Conservation (phyloP, 2,888 invertebrate species). For the Gordius sp. region DNA sequence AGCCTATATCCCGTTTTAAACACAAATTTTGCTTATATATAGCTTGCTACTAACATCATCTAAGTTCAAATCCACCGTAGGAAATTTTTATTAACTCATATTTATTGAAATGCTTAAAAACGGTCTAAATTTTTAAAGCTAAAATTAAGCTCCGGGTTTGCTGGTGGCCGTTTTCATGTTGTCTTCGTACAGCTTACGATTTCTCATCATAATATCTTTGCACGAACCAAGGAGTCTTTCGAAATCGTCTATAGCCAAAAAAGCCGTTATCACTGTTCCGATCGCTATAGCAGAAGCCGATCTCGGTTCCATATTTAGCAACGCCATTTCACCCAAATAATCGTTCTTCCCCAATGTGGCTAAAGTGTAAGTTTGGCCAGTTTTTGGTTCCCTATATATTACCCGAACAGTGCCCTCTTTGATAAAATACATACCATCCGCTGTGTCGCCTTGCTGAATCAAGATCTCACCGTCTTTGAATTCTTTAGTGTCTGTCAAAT, state of each 20-base stretch:
- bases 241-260: constrained; percentile 6
- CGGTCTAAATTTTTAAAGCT: no score
- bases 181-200: neutral
- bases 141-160: constrained; percentile 13
- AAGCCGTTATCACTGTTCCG: neutral
- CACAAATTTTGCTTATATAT: no score
- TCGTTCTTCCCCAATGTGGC: neutral
- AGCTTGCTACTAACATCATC: no score
- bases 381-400: neutral
- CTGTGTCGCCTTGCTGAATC: neutral
- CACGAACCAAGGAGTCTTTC: neutral
- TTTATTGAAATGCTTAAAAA: no score
- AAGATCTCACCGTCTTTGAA: neutral
- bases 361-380: neutral
- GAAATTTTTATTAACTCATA: no score
- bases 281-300: neutral
- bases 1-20: no score
- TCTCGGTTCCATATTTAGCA: neutral
- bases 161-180: constrained; percentile 4
- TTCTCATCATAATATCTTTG: constrained; percentile 9
- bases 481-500: neutral
- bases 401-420: neutral
- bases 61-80: no score
- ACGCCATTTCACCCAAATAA: constrained; percentile 11
- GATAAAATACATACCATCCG: constrained; percentile 7